Conservation (phyloP, 2,888 invertebrate species). For the Chalcis sispes region DNA sequence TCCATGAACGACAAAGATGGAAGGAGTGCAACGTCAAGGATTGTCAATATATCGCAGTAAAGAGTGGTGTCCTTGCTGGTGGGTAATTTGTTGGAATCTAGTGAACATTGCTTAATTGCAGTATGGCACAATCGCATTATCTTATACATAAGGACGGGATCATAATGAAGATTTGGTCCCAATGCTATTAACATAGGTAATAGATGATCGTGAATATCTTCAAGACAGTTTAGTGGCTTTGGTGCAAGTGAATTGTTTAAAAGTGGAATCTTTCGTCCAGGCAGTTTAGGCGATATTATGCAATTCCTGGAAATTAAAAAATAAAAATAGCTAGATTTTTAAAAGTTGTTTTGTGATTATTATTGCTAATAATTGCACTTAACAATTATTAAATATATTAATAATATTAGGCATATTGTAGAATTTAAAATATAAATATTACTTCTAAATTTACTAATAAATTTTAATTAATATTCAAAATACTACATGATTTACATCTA, state of each 20-base stretch:
- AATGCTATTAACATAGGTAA: conserved; percentile 91
- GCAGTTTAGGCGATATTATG: conserved; percentile 84
- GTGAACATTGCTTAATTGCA: conserved; percentile 70
- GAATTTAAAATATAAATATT: too few relatives aligned
- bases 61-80: conserved; percentile 76
- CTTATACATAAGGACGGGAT: conserved; percentile 94
- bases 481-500: not conserved
- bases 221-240: conserved; percentile 82
- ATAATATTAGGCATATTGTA: too few relatives aligned
- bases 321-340: conserved; percentile 1
- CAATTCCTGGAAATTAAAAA: conserved; percentile 83
- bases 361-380: too few relatives aligned
- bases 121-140: conserved; percentile 78
- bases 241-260: conserved; percentile 81
- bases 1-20: conserved; percentile 95
- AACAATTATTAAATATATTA: not conserved
- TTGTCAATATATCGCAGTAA: conserved; percentile 89
- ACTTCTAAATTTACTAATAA: too few relatives aligned
- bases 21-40: conserved; percentile 91
- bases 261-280: conserved; percentile 77
- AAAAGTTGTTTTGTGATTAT: not conserved
- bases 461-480: too few relatives aligned
- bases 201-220: conserved; percentile 85
- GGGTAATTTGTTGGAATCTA: conserved; percentile 70
- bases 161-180: conserved; percentile 91